phyloP scores from a whole-genome alignment of 2,888 invertebrate species.

The Augiades crinisus region DNA sequence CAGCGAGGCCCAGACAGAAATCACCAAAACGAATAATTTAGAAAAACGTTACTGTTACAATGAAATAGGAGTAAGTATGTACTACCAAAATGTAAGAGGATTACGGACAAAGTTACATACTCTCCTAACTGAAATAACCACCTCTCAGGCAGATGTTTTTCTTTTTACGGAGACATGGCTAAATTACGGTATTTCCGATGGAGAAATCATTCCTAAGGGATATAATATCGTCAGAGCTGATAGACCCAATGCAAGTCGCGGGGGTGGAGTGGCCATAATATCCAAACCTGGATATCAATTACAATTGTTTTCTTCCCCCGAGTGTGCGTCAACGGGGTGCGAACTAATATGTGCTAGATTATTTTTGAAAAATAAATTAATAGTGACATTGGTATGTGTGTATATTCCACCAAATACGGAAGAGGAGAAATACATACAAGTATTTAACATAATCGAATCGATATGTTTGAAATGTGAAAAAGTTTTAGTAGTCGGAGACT shows the following conservation, averaged over 20 bases:
- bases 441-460: neutral
- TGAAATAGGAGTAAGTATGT: too few species aligned
- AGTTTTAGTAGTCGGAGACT: neutral
- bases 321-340: neutral
- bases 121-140: neutral
- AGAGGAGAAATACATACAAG: neutral
- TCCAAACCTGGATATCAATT: too few species aligned
- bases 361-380: neutral
- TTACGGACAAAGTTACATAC: neutral
- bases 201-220: too few species aligned
- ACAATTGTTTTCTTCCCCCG: too few species aligned
- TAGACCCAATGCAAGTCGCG: too few species aligned
- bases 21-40: too few species aligned
- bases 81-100: constrained; percentile 1
- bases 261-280: too few species aligned
- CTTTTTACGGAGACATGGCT: neutral
- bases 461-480: neutral
- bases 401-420: too few species aligned
- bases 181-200: too few species aligned
- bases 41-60: too few species aligned
- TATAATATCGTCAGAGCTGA: too few species aligned
- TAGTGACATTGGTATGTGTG: neutral
- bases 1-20: neutral
- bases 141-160: neutral
- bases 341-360: neutral